Evolutionary conservation across 2,113 vertebrate species (phyloP).

Genomic region (Cyanistes caeruleus): DNA sequence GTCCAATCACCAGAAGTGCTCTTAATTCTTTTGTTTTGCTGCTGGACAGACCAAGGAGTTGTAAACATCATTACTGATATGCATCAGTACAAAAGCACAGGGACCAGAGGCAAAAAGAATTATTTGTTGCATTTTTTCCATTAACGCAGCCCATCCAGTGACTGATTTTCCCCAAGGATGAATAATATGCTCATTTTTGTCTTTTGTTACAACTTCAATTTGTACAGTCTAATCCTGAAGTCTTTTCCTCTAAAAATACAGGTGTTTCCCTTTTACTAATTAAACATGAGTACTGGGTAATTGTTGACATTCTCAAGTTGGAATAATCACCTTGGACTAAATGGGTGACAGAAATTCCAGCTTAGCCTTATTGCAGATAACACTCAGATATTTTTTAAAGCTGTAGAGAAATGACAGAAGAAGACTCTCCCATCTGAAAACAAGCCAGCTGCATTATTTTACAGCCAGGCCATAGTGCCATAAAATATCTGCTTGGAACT

Average conservation of each 20-base stretch:
- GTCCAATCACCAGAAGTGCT: background rate
- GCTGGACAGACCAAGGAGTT: slow-evolving; percentile 9
- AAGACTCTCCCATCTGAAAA: background rate
- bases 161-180: slow-evolving; percentile 69
- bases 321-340: slow-evolving; percentile 51
- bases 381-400: slow-evolving; percentile 15
- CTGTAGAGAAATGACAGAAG: background rate
- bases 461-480: background rate
- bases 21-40: background rate
- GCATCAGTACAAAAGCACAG: slow-evolving; percentile 35
- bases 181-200: slow-evolving; percentile 70
- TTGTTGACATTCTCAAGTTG: slow-evolving; percentile 52
- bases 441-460: background rate
- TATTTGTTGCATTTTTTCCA: slow-evolving; percentile 21
- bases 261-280: slow-evolving; percentile 82
- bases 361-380: slow-evolving; percentile 13
- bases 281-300: slow-evolving; percentile 61
- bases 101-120: slow-evolving; percentile 35
- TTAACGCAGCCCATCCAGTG: slow-evolving; percentile 47
- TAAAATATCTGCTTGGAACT: background rate
- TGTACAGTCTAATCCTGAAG: slow-evolving; percentile 66
- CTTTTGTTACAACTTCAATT: slow-evolving; percentile 71
- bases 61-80: slow-evolving; percentile 11
- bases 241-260: slow-evolving; percentile 77
- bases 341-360: slow-evolving; percentile 41